phyloP scores from a whole-genome alignment of 2,113 vertebrate genomes.

The Saccopteryx leptura region DNA sequence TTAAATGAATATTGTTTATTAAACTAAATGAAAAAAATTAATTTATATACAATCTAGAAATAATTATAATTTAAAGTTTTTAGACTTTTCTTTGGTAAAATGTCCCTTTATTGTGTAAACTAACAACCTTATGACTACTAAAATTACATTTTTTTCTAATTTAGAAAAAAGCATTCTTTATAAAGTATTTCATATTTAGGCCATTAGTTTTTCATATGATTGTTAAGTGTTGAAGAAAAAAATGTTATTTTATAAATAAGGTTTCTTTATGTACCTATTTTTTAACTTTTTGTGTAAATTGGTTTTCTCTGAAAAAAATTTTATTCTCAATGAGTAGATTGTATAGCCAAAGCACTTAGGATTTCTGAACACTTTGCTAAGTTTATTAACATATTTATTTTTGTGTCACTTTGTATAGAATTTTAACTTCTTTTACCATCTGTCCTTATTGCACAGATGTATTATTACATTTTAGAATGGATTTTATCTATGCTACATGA shows the following conservation, averaged over 20 bases:
- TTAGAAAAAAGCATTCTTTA: neutral
- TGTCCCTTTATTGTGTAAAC: neutral
- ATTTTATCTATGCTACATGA: constrained; percentile 74
- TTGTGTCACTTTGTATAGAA: constrained; percentile 83
- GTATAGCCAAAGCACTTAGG: constrained; percentile 73
- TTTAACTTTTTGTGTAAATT: constrained; percentile 41
- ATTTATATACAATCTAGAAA: constrained; percentile 23
- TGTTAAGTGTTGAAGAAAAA: neutral
- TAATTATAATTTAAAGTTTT: constrained; percentile 32
- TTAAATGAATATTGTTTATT: constrained; percentile 9
- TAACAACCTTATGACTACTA: neutral
- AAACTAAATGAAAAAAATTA: constrained; percentile 53
- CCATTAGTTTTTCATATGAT: constrained; percentile 34
- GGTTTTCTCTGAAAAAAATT: constrained; percentile 43
- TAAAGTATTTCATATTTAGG: neutral
- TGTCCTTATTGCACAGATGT: constrained; percentile 86
- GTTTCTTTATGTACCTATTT: neutral
- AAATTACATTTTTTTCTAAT: constrained; percentile 44
- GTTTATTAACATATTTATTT: constrained; percentile 81
- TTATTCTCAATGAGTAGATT: constrained; percentile 72
- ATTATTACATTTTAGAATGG: constrained; percentile 86
- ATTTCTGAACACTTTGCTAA: constrained; percentile 74
- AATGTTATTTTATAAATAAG: constrained; percentile 27
- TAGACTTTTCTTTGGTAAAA: constrained; percentile 12
- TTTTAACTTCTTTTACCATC: constrained; percentile 86